These are phyloP conservation scores for Gerris buenoi DNA, from an alignment of 1,140 invertebrate species.

Conservation along the genomic window DNA sequence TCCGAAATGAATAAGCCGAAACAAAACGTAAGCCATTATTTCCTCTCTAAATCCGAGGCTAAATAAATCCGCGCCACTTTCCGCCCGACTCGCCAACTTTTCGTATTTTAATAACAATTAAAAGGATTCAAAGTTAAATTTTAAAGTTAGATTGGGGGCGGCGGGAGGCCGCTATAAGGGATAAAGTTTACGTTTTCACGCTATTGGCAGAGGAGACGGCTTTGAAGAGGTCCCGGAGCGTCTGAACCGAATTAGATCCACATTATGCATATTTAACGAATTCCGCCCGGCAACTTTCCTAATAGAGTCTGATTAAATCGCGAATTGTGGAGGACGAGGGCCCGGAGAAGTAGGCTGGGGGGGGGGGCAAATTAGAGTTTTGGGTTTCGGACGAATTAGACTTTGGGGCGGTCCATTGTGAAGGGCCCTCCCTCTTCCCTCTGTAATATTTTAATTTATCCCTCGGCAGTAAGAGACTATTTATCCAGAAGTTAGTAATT, in stretches of 20 bases:
- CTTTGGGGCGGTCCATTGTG: background rate
- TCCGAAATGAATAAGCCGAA: background rate
- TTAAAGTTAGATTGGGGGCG: background rate
- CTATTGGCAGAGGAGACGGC: background rate
- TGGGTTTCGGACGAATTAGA: background rate
- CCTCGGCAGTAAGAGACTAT: background rate
- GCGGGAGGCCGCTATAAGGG: background rate
- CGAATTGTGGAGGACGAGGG: background rate
- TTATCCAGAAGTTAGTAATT: background rate
- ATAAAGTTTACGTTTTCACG: background rate
- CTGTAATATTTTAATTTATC: background rate
- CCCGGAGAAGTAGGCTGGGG: background rate
- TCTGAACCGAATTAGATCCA: background rate
- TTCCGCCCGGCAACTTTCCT: background rate
- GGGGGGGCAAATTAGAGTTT: background rate
- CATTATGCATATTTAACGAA: background rate
- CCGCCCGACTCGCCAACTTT: background rate
- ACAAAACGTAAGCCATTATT: background rate
- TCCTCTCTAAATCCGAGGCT: background rate
- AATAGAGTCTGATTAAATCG: background rate
- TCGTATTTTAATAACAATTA: background rate
- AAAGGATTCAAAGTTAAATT: background rate
- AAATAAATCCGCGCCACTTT: background rate
- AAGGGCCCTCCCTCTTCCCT: background rate
- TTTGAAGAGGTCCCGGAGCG: background rate